Base-by-base conservation (phyloP, 92 coral and sea anemone genomes). In the Chrysogorgia sp. region DNA sequence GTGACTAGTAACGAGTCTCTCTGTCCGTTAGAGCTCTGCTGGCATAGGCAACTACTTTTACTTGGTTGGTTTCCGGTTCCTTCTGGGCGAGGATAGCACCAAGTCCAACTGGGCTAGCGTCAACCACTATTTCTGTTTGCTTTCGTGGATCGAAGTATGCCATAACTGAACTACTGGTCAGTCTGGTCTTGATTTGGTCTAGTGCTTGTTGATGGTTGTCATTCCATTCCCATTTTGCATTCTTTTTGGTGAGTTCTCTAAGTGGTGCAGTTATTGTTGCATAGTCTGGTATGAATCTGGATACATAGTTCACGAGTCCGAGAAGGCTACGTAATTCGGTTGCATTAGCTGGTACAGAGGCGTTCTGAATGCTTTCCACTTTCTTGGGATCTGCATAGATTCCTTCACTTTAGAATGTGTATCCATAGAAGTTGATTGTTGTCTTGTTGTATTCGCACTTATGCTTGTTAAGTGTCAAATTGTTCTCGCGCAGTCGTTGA, bases 341-440 rank as follows among this genome's bases (percentile, higher is more conserved):
- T 17, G 26, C 59, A 52, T 52, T 52, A 4, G 6, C 26, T 17
- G 59, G 59, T 52, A 23, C 26, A 4, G 20, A 23, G 6, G 59
- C 59, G 6, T 52, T 52, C 26, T 23, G 7, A 17, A 52, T 23
- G 3, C 59, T 52, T 52, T 52, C 20, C 7, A 79, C 83, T 58
- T 79, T 79, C 50, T 50, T 79, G 41, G 83, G 83, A 67, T 79
- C 83, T 48, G 83, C 75, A 24, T 63, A 48, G 10, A 79, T 43
- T 40, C 83, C 83, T 63, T 64, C 61, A 34, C 63, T 13, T n/a
- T 75, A 79, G 34, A 79, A 79, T 10, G 30, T 30, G 19, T 64
- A 79, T 0, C 84, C 84, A 29, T 57, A 64, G 77, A 80, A 66
- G 20, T 66, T 57, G 23, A 80, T 29, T 12, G 30, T 19, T 15